Percentiles rank a stretch among this genome's conserved stretches.
Evolutionary conservation across 1,140 invertebrate genomes (phyloP).

Genomic region (Stegodyphus dumicola): DNA sequence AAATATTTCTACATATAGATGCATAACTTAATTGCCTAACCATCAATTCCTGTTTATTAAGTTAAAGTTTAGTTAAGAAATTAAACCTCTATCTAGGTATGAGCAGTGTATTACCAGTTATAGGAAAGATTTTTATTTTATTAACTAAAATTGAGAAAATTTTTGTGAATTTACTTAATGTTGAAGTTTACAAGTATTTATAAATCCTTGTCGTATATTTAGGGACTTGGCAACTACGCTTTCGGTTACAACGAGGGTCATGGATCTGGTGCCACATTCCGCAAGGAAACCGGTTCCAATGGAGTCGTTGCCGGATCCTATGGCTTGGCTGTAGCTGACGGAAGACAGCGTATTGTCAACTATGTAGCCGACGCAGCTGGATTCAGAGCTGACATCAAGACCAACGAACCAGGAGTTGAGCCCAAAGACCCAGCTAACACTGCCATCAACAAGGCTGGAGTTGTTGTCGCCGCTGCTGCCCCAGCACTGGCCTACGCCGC

Average conservation of each 20-base stretch:
- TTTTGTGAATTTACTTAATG: too few relatives aligned
- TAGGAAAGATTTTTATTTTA: too few relatives aligned
- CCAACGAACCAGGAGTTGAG: constrained; percentile 63
- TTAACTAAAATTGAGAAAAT: too few relatives aligned
- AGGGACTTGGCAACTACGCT: constrained; percentile 62
- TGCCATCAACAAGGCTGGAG: constrained; percentile 60
- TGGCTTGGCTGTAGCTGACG: constrained; percentile 63
- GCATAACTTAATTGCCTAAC: too few relatives aligned
- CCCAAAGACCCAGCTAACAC: constrained; percentile 62
- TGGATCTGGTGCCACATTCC: constrained; percentile 64
- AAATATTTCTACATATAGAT: too few relatives aligned
- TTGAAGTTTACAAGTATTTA: too few relatives aligned
- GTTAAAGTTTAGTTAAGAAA: too few relatives aligned
- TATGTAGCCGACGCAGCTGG: constrained; percentile 65
- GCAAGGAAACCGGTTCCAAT: constrained; percentile 62
- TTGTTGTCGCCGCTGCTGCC: constrained; percentile 50
- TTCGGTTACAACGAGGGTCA: constrained; percentile 63
- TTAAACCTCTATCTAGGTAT: too few relatives aligned
- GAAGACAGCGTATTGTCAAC: constrained; percentile 64
- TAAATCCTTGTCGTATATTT: too few relatives aligned
- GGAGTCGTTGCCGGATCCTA: constrained; percentile 63
- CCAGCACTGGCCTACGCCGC: constrained; percentile 9
- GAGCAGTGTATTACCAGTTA: too few relatives aligned
- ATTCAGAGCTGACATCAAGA: constrained; percentile 63
- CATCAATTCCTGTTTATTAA: too few relatives aligned